Percentiles rank a stretch among this genome's conserved stretches.
phyloP scores from a whole-genome alignment of 2,888 invertebrate genomes.

The Eupithecia abbreviata region DNA sequence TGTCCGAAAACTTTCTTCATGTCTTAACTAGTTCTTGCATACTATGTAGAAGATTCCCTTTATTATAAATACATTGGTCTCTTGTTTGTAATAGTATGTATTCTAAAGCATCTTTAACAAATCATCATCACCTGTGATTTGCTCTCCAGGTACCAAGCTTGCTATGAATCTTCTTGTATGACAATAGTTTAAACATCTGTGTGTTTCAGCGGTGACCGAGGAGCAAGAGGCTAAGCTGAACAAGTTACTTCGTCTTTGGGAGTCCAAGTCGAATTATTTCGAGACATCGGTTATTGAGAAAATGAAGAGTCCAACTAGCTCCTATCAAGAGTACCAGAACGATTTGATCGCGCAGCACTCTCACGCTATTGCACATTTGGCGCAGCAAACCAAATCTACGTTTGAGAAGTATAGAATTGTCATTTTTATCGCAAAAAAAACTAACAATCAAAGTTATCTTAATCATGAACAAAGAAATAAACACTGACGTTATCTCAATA shows the following conservation, averaged over 20 bases:
- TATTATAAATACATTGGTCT: slow-evolving; percentile 24
- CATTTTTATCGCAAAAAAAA: not conserved
- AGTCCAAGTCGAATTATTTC: slow-evolving; percentile 96
- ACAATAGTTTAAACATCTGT: slow-evolving; percentile 73
- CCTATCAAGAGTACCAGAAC: slow-evolving; percentile 95
- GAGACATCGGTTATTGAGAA: slow-evolving; percentile 92
- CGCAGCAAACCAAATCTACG: slow-evolving; percentile 91
- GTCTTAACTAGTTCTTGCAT: not conserved
- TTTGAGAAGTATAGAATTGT: slow-evolving; percentile 86
- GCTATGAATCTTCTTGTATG: slow-evolving; percentile 62
- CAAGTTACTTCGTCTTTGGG: slow-evolving; percentile 97
- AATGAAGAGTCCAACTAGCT: slow-evolving; percentile 92
- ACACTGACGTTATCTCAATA: not conserved
- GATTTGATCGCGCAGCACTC: slow-evolving; percentile 92
- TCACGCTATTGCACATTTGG: slow-evolving; percentile 89
- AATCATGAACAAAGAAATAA: not conserved
- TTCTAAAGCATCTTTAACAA: slow-evolving; percentile 67
- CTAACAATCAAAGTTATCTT: not conserved
- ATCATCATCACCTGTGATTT: slow-evolving; percentile 74
- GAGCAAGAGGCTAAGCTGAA: slow-evolving; percentile 96
- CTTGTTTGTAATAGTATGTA: slow-evolving; percentile 74
- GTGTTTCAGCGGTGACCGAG: slow-evolving; percentile 89
- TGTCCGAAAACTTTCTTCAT: not conserved
- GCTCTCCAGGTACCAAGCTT: slow-evolving; percentile 80
- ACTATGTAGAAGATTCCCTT: slow-evolving; percentile 17